These are phyloP conservation scores for Oriolus oriolus DNA, from an alignment of 2,113 vertebrate genomes.

Conservation along the genomic window DNA sequence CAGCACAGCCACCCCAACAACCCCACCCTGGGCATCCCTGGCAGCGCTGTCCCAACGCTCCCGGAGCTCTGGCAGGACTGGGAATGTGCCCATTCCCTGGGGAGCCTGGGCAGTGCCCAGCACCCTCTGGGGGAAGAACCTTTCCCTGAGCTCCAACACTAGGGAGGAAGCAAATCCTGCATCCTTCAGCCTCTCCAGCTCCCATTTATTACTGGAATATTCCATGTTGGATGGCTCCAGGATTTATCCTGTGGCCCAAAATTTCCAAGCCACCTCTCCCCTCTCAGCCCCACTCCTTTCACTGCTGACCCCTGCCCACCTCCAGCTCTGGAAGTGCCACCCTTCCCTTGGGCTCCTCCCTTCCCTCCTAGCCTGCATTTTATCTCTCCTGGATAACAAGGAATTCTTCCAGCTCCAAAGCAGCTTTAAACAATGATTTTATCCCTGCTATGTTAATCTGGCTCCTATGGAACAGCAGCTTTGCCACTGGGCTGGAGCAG, in stretches of 20 bases:
- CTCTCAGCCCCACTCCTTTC: neutral
- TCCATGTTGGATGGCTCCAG: neutral
- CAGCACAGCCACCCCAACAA: neutral
- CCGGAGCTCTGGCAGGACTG: neutral
- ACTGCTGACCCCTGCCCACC: neutral
- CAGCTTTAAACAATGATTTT: neutral
- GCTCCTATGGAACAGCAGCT: neutral
- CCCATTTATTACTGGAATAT: neutral
- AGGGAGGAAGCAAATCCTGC: neutral
- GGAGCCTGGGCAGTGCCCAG: neutral
- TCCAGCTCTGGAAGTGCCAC: neutral
- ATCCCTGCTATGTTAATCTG: neutral
- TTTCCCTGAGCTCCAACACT: rapidly evolving
- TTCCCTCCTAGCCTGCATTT: neutral
- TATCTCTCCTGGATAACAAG: neutral
- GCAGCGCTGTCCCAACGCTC: rapidly evolving
- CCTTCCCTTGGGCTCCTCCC: neutral
- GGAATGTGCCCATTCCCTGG: neutral
- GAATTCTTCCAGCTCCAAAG: neutral
- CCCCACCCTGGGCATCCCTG: neutral
- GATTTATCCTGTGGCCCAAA: neutral
- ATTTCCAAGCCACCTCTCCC: neutral
- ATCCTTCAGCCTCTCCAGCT: neutral
- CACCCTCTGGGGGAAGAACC: neutral
- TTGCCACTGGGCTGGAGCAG: neutral